Conservation (phyloP, 2,888 invertebrate species). For the Rotaria macrura region DNA sequence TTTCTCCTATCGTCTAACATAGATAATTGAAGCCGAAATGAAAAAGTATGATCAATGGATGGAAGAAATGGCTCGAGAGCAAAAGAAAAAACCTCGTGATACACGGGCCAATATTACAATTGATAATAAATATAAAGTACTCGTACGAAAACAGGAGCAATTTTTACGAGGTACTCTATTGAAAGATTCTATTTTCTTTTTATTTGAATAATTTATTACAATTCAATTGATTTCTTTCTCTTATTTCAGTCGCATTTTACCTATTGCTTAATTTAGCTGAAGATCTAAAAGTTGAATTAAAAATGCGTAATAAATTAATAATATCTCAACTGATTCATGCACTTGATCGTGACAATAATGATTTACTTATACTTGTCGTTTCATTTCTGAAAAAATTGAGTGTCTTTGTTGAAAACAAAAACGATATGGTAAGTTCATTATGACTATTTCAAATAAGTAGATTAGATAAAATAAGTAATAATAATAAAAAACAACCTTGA, state of each 20-base stretch:
- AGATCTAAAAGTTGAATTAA: conserved; percentile 84
- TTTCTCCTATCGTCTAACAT: background rate
- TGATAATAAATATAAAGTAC: conserved; percentile 63
- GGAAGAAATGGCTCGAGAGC: conserved; percentile 49
- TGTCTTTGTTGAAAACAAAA: conserved; percentile 83
- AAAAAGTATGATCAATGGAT: conserved; percentile 83
- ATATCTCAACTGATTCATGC: conserved; percentile 74
- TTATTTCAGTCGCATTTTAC: conserved; percentile 68
- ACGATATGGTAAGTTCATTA: conserved; percentile 62
- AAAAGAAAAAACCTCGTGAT: conserved; percentile 35
- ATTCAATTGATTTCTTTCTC: conserved; percentile 6
- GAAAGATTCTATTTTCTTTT: background rate
- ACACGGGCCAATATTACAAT: conserved; percentile 58
- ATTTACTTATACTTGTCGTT: conserved; percentile 74
- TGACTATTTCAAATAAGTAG: background rate
- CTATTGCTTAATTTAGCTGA: conserved; percentile 86
- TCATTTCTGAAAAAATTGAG: conserved; percentile 89
- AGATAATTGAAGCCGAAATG: conserved; percentile 84
- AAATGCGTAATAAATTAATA: conserved; percentile 86
- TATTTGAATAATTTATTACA: background rate
- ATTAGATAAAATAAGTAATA: background rate
- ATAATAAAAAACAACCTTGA: background rate
- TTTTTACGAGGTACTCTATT: conserved; percentile 59
- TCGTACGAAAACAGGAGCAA: conserved; percentile 84
- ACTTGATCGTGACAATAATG: conserved; percentile 76